Evolutionary conservation across 2,888 invertebrate species (phyloP).

Genomic region (Ichneumoninae sp.): DNA sequence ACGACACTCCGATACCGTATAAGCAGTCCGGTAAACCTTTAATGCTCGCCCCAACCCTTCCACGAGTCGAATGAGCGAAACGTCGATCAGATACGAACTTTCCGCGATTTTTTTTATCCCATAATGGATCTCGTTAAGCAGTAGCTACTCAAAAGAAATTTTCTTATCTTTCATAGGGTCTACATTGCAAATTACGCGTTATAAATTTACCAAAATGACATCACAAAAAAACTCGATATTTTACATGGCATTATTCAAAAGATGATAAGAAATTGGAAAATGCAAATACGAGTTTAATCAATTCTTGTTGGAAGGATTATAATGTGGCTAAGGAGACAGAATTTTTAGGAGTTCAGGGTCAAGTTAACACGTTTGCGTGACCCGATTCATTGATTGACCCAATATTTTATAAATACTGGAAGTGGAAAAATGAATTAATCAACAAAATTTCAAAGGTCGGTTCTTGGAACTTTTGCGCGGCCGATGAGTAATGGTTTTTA

Average conservation of each 20-base stretch:
- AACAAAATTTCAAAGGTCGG: background rate
- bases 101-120: too few species aligned
- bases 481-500: slow-evolving; percentile 72
- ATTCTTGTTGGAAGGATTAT: background rate
- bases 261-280: background rate
- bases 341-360: too few species aligned
- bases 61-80: background rate
- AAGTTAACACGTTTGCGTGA: background rate
- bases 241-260: background rate
- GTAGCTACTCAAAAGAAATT: too few species aligned
- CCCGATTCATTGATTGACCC: background rate
- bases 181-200: too few species aligned
- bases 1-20: slow-evolving; percentile 56
- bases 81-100: background rate
- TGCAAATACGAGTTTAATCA: background rate
- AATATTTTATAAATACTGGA: slow-evolving; percentile 52
- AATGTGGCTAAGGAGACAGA: background rate
- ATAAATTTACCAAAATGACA: slow-evolving; percentile 61
- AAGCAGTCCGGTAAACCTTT: background rate
- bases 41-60: background rate
- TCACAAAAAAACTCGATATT: background rate
- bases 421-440: background rate
- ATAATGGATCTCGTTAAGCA: too few species aligned
- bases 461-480: slow-evolving; percentile 47
- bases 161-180: too few species aligned